phyloP scores from a whole-genome alignment of 1,140 invertebrate genomes.

The Anoplolepis gracilipes region DNA sequence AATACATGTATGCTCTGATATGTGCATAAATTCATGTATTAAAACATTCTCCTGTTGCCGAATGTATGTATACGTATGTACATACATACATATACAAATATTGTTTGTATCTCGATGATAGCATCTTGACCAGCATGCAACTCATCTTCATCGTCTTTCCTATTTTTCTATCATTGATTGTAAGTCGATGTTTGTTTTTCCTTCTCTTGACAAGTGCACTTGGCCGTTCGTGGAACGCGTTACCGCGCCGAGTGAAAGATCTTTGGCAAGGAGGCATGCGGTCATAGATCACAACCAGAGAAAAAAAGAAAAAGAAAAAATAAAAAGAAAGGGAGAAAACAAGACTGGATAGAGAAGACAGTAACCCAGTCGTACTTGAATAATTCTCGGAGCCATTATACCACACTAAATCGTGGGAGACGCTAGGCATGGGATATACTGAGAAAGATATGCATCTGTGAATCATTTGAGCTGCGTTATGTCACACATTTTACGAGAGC shows the following conservation, averaged over 20 bases:
- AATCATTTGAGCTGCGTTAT: slow-evolving; percentile 34
- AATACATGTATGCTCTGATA: too few species aligned
- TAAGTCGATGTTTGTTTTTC: slow-evolving; percentile 48
- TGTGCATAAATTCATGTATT: too few species aligned
- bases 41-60: neutral
- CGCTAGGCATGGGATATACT: neutral
- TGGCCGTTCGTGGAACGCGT: slow-evolving; percentile 41
- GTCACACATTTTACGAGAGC: neutral
- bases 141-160: neutral
- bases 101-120: neutral
- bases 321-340: slow-evolving; percentile 19
- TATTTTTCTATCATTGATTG: slow-evolving; percentile 47
- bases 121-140: neutral
- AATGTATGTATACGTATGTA: too few species aligned
- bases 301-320: slow-evolving; percentile 29
- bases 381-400: slow-evolving; percentile 57
- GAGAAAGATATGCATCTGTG: slow-evolving; percentile 46
- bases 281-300: slow-evolving; percentile 55
- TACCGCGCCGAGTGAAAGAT: slow-evolving; percentile 50
- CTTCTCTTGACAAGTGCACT: slow-evolving; percentile 55
- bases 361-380: slow-evolving; percentile 49
- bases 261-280: slow-evolving; percentile 31
- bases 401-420: slow-evolving; percentile 51
- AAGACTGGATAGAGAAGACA: slow-evolving; percentile 34
- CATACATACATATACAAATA: neutral